Percentiles rank a stretch among this genome's conserved stretches.
These are phyloP conservation scores for Oryzias celebensis DNA, from an alignment of 2,113 vertebrate species.

Conservation along the genomic window DNA sequence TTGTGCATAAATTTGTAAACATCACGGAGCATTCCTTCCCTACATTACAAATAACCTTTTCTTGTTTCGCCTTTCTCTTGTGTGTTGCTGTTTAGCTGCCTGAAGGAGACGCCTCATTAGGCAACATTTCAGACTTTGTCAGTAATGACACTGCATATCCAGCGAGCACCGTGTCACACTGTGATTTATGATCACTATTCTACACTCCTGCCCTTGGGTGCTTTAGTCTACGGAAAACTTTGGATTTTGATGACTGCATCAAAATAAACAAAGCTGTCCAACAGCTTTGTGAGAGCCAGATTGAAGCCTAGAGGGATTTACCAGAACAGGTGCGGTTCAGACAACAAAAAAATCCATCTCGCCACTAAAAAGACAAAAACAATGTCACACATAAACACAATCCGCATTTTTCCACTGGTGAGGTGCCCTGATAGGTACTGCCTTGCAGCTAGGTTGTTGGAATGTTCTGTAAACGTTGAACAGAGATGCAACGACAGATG, in stretches of 20 bases:
- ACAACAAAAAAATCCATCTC: conserved; percentile 10
- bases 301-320: conserved; percentile 36
- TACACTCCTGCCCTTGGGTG: conserved; percentile 48
- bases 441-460: not conserved
- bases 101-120: conserved; percentile 58
- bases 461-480: not conserved
- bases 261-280: conserved; percentile 50
- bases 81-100: conserved; percentile 37
- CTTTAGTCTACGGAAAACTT: conserved; percentile 48
- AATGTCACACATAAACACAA: conserved; percentile 12
- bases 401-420: not conserved
- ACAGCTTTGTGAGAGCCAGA: conserved; percentile 40
- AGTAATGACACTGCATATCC: conserved; percentile 50
- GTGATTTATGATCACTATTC: conserved; percentile 68
- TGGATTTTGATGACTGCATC: conserved; percentile 58
- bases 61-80: conserved; percentile 38
- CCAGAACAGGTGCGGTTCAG: conserved; percentile 27
- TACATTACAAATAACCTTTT: conserved; percentile 29
- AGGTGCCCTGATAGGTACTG: not conserved
- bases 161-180: conserved; percentile 32
- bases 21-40: conserved; percentile 29
- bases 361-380: conserved; percentile 25
- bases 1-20: conserved; percentile 23
- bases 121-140: conserved; percentile 58
- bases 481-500: not conserved